Conservation (phyloP, 2,888 invertebrate species). For the Drosophila mayaguana region DNA sequence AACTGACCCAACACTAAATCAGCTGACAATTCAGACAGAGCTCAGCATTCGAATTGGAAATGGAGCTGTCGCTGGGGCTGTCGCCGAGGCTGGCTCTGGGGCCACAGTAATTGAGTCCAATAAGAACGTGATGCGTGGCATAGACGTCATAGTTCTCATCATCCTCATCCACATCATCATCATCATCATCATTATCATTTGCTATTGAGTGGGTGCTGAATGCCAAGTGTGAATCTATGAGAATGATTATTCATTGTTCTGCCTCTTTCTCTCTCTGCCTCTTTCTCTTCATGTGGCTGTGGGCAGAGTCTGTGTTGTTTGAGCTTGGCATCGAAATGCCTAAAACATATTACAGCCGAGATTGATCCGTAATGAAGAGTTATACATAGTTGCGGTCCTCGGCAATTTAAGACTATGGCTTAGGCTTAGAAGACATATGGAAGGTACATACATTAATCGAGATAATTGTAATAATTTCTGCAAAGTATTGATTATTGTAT, state of each 20-base stretch:
- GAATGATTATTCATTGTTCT: slow-evolving; percentile 14
- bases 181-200: slow-evolving; percentile 27
- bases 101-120: slow-evolving; percentile 3
- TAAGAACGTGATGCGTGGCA: slow-evolving; percentile 4
- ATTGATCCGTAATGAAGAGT: no score
- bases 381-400: no score
- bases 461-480: no score
- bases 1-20: slow-evolving; percentile 77
- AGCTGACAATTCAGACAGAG: slow-evolving; percentile 69
- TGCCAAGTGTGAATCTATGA: slow-evolving; percentile 54
- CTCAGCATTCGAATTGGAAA: slow-evolving; percentile 7
- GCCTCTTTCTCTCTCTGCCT: slow-evolving; percentile 1
- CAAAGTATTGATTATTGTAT: no score
- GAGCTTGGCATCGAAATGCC: slow-evolving; percentile 65
- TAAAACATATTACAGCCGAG: slow-evolving; percentile 62
- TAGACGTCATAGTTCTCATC: slow-evolving; percentile 42
- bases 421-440: no score
- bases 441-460: no score
- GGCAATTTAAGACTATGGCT: no score
- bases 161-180: slow-evolving; percentile 24
- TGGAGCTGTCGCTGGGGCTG: not conserved
- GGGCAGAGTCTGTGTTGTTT: slow-evolving; percentile 46
- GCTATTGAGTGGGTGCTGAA: slow-evolving; percentile 52
- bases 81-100: not conserved
- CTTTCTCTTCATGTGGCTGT: slow-evolving; percentile 27